Conservation (phyloP, 2,113 vertebrate genomes). For the Butorides virescens region DNA sequence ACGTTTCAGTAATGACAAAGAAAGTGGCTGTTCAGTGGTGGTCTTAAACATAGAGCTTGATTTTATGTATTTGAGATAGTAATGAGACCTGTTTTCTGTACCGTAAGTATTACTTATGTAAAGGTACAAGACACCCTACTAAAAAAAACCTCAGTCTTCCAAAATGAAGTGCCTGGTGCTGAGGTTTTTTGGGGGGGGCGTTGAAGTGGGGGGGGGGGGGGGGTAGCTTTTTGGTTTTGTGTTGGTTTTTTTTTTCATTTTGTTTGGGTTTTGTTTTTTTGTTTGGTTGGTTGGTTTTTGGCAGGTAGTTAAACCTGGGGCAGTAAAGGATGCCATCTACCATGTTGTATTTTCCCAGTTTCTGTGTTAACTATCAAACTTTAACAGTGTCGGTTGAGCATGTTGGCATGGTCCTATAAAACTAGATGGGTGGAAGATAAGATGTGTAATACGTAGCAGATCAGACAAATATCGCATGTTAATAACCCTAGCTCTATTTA, state of each 20-base stretch:
- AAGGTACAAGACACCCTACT: not conserved
- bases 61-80: not conserved
- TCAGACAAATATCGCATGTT: not conserved
- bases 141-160: not conserved
- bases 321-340: not conserved
- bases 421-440: not conserved
- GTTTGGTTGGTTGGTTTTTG: not conserved
- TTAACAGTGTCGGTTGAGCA: not conserved
- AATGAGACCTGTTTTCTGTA: not conserved
- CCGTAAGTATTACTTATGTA: not conserved
- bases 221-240: too few relatives aligned
- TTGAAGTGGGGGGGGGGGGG: too few relatives aligned
- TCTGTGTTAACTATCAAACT: not conserved
- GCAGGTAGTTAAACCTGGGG: not conserved
- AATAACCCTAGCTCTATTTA: not conserved
- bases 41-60: not conserved
- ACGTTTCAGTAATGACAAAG: constrained; percentile 63
- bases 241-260: too few relatives aligned
- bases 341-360: not conserved
- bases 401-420: not conserved
- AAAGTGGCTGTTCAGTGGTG: not conserved
- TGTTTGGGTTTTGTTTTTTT: not conserved
- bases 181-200: fast-evolving
- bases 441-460: not conserved
- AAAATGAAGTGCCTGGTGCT: not conserved